These are phyloP conservation scores for Hydropsyche tenuis DNA, from an alignment of 1,140 invertebrate genomes.

Conservation along the genomic window DNA sequence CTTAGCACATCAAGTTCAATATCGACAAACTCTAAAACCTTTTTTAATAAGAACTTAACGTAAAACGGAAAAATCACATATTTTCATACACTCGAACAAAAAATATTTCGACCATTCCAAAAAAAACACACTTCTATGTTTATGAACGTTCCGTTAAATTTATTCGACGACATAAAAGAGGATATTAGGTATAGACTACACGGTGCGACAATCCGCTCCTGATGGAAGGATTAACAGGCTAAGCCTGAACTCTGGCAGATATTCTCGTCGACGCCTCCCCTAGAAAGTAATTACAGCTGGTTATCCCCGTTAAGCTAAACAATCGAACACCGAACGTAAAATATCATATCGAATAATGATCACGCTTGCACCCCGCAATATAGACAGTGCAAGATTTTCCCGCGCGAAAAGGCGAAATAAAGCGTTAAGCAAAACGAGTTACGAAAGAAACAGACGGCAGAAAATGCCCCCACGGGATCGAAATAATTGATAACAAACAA, in stretches of 20 bases:
- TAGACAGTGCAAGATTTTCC: neutral
- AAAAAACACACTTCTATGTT: no score
- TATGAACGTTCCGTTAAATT: neutral
- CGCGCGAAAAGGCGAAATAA: constrained; percentile 1
- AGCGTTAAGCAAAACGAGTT: constrained; percentile 26
- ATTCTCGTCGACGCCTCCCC: constrained; percentile 17
- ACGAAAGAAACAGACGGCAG: constrained; percentile 21
- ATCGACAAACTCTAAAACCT: no score
- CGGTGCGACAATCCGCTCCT: constrained; percentile 7
- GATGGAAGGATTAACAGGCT: constrained; percentile 19
- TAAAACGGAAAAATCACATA: no score
- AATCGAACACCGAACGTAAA: constrained; percentile 3
- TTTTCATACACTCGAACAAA: no score
- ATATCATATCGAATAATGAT: neutral
- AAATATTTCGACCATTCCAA: no score
- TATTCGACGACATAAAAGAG: neutral
- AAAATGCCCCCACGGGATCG: constrained; percentile 18
- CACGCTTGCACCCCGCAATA: neutral
- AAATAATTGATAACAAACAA: constrained; percentile 26
- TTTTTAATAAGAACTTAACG: no score
- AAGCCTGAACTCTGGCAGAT: constrained; percentile 17
- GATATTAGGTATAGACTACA: neutral
- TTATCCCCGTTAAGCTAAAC: constrained; percentile 25
- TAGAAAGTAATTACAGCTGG: constrained; percentile 23
- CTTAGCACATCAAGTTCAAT: no score